Percentiles rank a stretch among this genome's conserved stretches.
phyloP scores from a whole-genome alignment of 1,140 invertebrate genomes.

The Asbolus verrucosus region DNA sequence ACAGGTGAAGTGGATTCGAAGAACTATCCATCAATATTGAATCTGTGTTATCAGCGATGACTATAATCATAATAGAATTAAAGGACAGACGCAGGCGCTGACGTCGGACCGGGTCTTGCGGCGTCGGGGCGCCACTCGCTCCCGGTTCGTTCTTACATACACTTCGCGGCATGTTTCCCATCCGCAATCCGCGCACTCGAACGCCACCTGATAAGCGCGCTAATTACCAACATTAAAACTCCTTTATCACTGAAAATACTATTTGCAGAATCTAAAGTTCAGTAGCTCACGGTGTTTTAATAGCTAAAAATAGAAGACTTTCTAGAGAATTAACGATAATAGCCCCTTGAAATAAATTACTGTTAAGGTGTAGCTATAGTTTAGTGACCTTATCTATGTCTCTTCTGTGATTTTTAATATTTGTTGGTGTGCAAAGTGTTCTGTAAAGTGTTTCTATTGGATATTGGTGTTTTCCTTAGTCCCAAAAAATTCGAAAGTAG shows the following conservation, averaged over 20 bases:
- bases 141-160: conserved; percentile 37
- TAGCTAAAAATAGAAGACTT: conserved; percentile 24
- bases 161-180: conserved; percentile 49
- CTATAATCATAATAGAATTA: conserved; percentile 56
- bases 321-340: conserved; percentile 14
- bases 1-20: conserved; percentile 25
- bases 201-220: conserved; percentile 47
- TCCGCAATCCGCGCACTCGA: conserved; percentile 47
- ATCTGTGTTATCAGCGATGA: conserved; percentile 57
- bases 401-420: conserved; percentile 10
- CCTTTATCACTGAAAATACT: neutral
- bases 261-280: neutral
- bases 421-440: conserved; percentile 8
- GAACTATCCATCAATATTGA: conserved; percentile 52
- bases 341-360: conserved; percentile 13
- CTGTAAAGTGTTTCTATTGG: neutral
- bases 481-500: neutral
- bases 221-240: conserved; percentile 36
- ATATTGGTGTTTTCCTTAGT: neutral
- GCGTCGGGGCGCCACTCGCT: conserved; percentile 55
- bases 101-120: conserved; percentile 44
- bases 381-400: conserved; percentile 10
- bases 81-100: conserved; percentile 54
- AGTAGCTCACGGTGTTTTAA: conserved; percentile 1
- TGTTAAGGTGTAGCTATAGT: conserved; percentile 6